A percentile compares a stretch with the other conserved stretches of the same genome.
Evolutionary conservation across 23 tunicate genomes (phyloP).

Genomic region (Styela plicata): DNA sequence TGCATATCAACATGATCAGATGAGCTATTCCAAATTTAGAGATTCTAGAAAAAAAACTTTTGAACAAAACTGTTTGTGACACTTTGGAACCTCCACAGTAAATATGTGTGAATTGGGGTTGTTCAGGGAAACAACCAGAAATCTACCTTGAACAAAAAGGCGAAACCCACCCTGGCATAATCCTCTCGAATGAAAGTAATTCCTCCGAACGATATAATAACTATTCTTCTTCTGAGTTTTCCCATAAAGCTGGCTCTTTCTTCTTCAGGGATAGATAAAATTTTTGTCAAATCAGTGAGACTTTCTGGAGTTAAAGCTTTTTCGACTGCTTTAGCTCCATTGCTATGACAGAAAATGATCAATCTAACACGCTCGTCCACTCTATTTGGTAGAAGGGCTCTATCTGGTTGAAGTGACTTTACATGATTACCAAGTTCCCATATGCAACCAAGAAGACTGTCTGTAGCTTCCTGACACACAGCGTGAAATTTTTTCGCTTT

Average conservation of each 20-base stretch:
- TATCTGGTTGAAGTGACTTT: too few relatives aligned
- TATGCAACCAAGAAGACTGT: background rate
- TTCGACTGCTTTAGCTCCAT: background rate
- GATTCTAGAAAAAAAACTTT: too few relatives aligned
- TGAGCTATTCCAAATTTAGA: too few relatives aligned
- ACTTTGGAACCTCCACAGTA: too few relatives aligned
- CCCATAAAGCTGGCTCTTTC: background rate
- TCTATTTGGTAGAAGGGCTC: background rate
- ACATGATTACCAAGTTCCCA: background rate
- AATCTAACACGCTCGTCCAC: background rate
- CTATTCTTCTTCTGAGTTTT: background rate
- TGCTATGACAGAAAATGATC: background rate
- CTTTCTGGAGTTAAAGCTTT: background rate
- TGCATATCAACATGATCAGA: too few relatives aligned
- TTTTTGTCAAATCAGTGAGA: background rate
- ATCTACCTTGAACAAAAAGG: too few relatives aligned
- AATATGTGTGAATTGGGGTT: too few relatives aligned
- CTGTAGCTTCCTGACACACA: background rate
- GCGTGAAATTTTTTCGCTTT: background rate
- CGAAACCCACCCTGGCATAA: background rate
- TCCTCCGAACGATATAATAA: background rate
- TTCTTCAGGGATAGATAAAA: background rate
- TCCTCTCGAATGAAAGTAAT: background rate
- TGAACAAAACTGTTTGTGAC: too few relatives aligned
- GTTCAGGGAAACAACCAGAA: too few relatives aligned